Conservation (phyloP, 2,797 vertebrate genomes). For the Aulostomus chinensis region DNA sequence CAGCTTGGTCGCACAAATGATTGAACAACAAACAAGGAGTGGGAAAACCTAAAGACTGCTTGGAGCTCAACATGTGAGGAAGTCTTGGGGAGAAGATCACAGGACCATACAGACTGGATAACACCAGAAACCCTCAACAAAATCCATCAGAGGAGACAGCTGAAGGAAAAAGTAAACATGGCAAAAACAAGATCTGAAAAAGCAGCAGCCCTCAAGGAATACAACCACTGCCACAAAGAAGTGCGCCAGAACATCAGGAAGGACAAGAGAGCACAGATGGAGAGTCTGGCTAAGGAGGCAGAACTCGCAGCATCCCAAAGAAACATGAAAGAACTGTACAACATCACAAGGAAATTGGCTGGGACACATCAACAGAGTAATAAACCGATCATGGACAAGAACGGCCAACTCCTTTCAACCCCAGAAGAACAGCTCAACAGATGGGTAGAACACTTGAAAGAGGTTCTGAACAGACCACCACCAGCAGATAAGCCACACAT, state of each 20-base stretch:
- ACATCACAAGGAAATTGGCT: background rate
- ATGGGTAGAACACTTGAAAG: background rate
- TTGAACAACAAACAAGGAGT: no score
- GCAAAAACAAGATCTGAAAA: no score
- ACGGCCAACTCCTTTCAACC: background rate
- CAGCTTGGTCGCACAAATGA: no score
- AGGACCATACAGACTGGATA: no score
- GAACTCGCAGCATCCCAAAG: background rate
- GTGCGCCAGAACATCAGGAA: background rate
- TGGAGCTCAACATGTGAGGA: no score
- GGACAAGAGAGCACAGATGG: background rate
- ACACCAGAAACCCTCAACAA: no score
- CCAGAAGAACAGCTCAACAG: background rate
- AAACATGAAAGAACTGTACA: background rate
- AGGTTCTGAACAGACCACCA: background rate
- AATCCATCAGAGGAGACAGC: no score
- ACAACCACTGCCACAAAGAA: background rate
- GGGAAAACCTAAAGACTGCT: no score
- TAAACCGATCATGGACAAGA: background rate
- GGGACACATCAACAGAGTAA: background rate
- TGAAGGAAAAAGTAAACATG: no score
- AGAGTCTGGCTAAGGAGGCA: background rate
- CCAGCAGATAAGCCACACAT: background rate
- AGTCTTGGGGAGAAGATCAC: no score
- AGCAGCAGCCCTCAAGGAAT: no score